Evolutionary conservation across 2,797 vertebrate genomes (phyloP).

Genomic region (Sparidentex hasta): DNA sequence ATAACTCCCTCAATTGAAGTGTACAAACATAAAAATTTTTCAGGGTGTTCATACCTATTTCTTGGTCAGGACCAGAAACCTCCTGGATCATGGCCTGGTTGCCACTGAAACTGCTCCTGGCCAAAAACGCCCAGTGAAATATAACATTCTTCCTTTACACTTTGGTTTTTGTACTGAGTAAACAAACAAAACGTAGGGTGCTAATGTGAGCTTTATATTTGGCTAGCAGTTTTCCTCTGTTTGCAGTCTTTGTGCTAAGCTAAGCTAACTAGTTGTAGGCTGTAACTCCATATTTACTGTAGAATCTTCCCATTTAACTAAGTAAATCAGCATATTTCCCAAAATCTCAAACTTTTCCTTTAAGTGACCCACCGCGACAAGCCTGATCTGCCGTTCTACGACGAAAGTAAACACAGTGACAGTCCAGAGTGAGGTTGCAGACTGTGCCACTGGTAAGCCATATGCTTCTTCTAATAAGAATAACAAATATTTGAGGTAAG

Average conservation of each 20-base stretch:
- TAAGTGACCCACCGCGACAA: constrained; percentile 10
- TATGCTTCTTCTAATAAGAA: constrained; percentile 51
- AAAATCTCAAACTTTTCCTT: constrained; percentile 11
- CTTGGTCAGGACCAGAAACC: not conserved
- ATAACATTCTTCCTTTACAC: too few species aligned
- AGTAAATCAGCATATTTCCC: constrained; percentile 4
- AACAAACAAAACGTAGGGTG: too few species aligned
- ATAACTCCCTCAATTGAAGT: not conserved
- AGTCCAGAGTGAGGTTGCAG: constrained; percentile 58
- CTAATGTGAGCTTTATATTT: not conserved
- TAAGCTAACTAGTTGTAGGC: not conserved
- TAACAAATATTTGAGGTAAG: constrained; percentile 40
- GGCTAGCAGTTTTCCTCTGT: not conserved
- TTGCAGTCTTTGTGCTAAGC: not conserved
- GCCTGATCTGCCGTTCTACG: constrained; percentile 8
- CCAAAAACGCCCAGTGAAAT: too few species aligned
- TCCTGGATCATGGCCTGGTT: not conserved
- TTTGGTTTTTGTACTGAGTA: too few species aligned
- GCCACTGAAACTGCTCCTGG: too few species aligned
- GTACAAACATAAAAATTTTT: not conserved
- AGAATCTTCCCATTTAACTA: not conserved
- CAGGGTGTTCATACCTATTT: not conserved
- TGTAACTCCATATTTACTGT: not conserved
- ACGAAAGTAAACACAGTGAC: constrained; percentile 51
- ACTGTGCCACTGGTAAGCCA: constrained; percentile 72